Percentiles rank a stretch among this genome's conserved stretches.
Evolutionary conservation across 2,797 vertebrate species (phyloP).

Genomic region (Trichosurus vulpecula): DNA sequence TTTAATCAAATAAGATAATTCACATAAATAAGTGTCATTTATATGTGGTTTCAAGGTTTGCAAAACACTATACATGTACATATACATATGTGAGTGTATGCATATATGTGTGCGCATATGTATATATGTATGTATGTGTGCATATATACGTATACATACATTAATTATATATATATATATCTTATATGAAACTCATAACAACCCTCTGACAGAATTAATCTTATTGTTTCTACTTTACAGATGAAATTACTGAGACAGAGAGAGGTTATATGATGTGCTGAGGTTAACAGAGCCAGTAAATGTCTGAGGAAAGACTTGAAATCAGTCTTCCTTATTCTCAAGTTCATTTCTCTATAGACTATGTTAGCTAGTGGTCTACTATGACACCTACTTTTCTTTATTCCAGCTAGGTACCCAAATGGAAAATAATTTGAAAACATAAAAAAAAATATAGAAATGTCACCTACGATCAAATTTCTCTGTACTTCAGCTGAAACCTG

Average conservation of each 20-base stretch:
- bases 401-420: background rate
- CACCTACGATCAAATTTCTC: background rate
- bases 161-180: too few species aligned
- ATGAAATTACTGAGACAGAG: background rate
- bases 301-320: background rate
- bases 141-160: too few species aligned
- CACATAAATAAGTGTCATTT: background rate
- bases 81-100: too few species aligned
- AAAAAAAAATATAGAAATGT: background rate
- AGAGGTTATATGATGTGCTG: background rate
- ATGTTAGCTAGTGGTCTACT: background rate
- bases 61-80: background rate
- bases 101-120: too few species aligned
- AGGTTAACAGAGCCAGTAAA: background rate
- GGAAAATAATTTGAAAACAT: background rate
- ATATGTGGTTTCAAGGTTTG: background rate
- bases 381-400: background rate
- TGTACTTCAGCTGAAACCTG: background rate
- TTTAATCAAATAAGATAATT: background rate
- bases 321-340: background rate
- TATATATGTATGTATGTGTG: too few species aligned
- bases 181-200: too few species aligned
- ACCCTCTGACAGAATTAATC: background rate
- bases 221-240: background rate
- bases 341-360: background rate